Evolutionary conservation across 2,797 vertebrate genomes (phyloP).

Genomic region (Neosalanx taihuensis): DNA sequence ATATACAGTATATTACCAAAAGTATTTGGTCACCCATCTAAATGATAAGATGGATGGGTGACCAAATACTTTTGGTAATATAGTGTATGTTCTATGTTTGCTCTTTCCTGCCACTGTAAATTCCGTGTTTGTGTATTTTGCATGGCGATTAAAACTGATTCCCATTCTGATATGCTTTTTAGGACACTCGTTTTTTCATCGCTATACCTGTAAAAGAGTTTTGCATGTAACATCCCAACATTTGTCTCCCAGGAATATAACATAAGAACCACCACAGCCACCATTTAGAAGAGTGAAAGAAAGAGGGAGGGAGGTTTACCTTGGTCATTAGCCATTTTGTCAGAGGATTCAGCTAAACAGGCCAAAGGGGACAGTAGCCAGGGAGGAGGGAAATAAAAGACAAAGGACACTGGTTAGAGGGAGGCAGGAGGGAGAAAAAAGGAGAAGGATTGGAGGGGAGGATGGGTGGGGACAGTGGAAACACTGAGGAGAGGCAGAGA

Average conservation of each 20-base stretch:
- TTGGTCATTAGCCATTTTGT: conserved; percentile 99
- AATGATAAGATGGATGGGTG: too few species aligned
- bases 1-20: too few species aligned
- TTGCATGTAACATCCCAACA: conserved; percentile 19
- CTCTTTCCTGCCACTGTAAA: too few species aligned
- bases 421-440: conserved; percentile 29
- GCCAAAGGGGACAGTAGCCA: conserved; percentile 75
- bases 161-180: neutral
- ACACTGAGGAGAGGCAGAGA: conserved; percentile 25
- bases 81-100: too few species aligned
- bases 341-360: conserved; percentile 96
- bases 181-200: neutral
- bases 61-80: too few species aligned
- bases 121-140: too few species aligned
- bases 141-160: too few species aligned
- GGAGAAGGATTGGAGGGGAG: neutral
- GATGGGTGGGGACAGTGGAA: conserved; percentile 13
- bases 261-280: neutral
- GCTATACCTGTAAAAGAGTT: neutral
- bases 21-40: too few species aligned
- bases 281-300: neutral
- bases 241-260: conserved; percentile 25
- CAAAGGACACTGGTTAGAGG: conserved; percentile 78
- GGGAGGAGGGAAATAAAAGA: conserved; percentile 80
- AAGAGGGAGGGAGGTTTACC: conserved; percentile 81